phyloP scores from a whole-genome alignment of 2,888 invertebrate species.

The Dastarcus helophoroides region DNA sequence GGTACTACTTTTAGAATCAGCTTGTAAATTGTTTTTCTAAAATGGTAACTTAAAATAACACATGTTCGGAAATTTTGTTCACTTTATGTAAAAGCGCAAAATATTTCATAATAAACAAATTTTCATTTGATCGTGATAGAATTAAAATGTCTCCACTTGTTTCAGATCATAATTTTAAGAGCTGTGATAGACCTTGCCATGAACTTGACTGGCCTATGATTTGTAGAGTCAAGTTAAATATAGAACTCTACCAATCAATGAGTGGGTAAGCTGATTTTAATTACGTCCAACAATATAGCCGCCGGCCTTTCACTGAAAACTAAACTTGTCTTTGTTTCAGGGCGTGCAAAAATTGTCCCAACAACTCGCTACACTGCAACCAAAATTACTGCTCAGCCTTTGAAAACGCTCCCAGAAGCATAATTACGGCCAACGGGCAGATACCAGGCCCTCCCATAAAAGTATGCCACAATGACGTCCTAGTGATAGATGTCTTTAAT shows the following conservation, averaged over 20 bases:
- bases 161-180: constrained; percentile 61
- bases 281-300: background rate
- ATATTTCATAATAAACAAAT: too few relatives aligned
- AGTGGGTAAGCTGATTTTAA: constrained; percentile 47
- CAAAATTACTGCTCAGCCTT: constrained; percentile 52
- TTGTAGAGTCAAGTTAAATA: constrained; percentile 61
- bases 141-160: too few relatives aligned
- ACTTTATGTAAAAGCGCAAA: too few relatives aligned
- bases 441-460: constrained; percentile 53
- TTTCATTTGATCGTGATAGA: too few relatives aligned
- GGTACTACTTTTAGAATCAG: too few relatives aligned
- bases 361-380: constrained; percentile 47
- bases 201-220: constrained; percentile 69
- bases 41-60: too few relatives aligned
- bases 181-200: constrained; percentile 67
- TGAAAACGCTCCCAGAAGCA: constrained; percentile 50
- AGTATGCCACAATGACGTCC: constrained; percentile 60
- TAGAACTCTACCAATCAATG: constrained; percentile 61
- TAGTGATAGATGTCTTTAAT: constrained; percentile 63
- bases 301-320: background rate
- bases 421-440: constrained; percentile 56
- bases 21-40: too few relatives aligned
- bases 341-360: constrained; percentile 55
- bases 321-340: constrained; percentile 29
- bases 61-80: too few relatives aligned